Evolutionary conservation across 2,113 vertebrate species (phyloP).

Genomic region (Cyphomyrus plagiostoma): DNA sequence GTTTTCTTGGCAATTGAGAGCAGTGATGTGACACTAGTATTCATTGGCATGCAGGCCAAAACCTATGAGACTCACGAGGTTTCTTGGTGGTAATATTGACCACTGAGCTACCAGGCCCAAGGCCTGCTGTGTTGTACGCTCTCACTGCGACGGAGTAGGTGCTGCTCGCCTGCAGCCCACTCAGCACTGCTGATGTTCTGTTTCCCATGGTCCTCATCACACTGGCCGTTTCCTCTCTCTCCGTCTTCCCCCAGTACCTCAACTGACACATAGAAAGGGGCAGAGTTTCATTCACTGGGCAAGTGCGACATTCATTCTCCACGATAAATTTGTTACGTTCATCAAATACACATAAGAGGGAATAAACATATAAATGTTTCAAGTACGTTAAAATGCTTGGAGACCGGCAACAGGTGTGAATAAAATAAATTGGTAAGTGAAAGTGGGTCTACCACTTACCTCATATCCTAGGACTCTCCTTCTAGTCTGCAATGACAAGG

Average conservation of each 20-base stretch:
- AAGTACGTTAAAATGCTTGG: neutral
- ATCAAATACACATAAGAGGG: too few species aligned
- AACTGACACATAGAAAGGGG: conserved; percentile 58
- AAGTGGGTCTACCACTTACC: conserved; percentile 54
- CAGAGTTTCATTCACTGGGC: neutral
- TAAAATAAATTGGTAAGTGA: neutral
- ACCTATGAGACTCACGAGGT: conserved; percentile 68
- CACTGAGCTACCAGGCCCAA: conserved; percentile 71
- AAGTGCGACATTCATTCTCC: neutral
- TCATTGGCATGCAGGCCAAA: neutral
- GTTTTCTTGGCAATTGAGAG: neutral
- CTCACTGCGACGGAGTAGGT: conserved; percentile 79
- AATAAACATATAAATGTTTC: neutral
- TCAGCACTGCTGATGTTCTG: conserved; percentile 73
- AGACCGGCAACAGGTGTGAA: neutral
- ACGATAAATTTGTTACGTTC: neutral
- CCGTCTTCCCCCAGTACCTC: conserved; percentile 81
- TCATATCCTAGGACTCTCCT: conserved; percentile 88
- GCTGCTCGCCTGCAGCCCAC: conserved; percentile 71
- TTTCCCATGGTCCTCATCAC: conserved; percentile 81
- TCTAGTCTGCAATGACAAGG: conserved; percentile 73
- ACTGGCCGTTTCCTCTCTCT: conserved; percentile 81
- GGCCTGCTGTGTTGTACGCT: conserved; percentile 85
- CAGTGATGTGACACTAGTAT: neutral
- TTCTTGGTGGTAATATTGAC: conserved; percentile 89